A percentile compares a stretch with the other conserved stretches of the same genome.
Evolutionary conservation across 64 coral and sea anemone species (phyloP).

Genomic region (Trachythela sp.): DNA sequence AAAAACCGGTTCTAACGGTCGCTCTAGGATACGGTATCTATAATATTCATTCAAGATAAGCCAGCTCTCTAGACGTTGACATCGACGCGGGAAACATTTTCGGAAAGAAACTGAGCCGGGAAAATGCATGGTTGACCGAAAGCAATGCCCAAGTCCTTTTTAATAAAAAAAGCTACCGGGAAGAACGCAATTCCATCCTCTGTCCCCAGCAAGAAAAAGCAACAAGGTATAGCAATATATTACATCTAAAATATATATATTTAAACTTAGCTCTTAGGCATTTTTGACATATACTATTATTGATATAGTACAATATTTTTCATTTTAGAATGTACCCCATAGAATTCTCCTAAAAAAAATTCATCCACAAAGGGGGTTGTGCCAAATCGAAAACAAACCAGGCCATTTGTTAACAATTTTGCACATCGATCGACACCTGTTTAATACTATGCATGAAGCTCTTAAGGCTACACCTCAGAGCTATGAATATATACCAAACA

Average conservation of each 20-base stretch:
- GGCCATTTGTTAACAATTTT: background rate
- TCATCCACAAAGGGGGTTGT: background rate
- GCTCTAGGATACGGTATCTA: background rate
- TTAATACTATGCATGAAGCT: background rate
- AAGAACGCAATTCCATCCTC: constrained; percentile 50
- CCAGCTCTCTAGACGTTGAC: background rate
- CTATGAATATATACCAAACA: background rate
- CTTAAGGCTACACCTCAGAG: background rate
- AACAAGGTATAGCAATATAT: background rate
- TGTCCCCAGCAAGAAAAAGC: background rate
- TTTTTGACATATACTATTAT: background rate
- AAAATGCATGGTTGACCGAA: background rate
- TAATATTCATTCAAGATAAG: background rate
- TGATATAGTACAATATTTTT: background rate
- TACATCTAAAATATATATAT: too few species aligned
- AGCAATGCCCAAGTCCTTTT: constrained; percentile 80
- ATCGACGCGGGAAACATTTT: background rate
- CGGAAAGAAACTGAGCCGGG: background rate
- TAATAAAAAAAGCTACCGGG: constrained; percentile 59
- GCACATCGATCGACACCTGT: background rate
- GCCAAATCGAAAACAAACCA: background rate
- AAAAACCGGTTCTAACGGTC: background rate
- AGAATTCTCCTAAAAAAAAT: background rate
- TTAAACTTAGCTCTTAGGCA: background rate
- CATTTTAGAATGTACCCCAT: background rate